These are phyloP conservation scores for Tuberolachnus salignus DNA, from an alignment of 2,888 invertebrate species.

Conservation along the genomic window DNA sequence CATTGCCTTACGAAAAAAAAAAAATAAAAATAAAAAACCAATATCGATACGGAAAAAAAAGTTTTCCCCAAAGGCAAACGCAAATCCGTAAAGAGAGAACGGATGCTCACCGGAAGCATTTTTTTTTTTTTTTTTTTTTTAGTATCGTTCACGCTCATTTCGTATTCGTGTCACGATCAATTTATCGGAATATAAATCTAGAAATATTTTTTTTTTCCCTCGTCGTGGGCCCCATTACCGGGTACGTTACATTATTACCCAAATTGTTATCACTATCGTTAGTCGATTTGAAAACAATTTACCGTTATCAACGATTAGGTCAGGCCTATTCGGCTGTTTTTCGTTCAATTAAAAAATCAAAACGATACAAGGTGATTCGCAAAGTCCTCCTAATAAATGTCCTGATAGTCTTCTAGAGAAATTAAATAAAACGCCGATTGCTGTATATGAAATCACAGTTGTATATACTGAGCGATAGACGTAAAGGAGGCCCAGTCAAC, in stretches of 20 bases:
- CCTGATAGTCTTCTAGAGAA: no score
- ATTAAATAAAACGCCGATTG: no score
- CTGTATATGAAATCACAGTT: no score
- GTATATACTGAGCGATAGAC: no score
- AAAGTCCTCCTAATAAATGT: no score
- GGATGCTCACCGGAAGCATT: constrained; percentile 42
- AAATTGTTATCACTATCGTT: constrained; percentile 3
- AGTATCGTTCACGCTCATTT: constrained; percentile 51
- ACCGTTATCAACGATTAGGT: no score
- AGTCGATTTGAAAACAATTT: no score
- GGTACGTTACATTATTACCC: background rate
- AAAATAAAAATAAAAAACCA: constrained; percentile 36
- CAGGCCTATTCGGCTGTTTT: no score
- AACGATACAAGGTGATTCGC: no score
- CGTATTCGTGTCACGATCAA: constrained; percentile 51
- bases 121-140: constrained; percentile 25
- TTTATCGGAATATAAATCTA: constrained; percentile 49
- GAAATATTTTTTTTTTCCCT: constrained; percentile 30
- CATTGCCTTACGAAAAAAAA: constrained; percentile 18
- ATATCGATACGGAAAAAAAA: constrained; percentile 38
- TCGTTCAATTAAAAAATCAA: no score
- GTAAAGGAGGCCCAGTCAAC: no score
- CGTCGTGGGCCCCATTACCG: constrained; percentile 27
- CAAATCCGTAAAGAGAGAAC: constrained; percentile 29
- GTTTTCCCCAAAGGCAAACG: constrained; percentile 50